These are phyloP conservation scores for Cheilosia vulpina DNA, from an alignment of 2,888 invertebrate genomes.

Conservation along the genomic window DNA sequence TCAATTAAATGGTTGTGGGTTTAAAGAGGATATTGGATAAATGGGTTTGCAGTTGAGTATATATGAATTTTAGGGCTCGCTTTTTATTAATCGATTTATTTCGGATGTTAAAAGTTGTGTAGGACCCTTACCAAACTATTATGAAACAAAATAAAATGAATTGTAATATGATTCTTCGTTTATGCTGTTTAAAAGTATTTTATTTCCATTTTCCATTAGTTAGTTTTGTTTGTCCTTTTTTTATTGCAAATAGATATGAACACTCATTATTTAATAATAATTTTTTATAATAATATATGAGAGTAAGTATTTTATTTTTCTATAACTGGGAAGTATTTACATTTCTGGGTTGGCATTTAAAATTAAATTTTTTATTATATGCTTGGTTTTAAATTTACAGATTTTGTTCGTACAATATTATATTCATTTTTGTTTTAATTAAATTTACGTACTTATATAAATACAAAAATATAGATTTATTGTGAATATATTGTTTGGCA, in stretches of 20 bases:
- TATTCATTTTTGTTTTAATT: too few relatives aligned
- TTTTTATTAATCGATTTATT: background rate
- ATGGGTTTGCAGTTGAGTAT: background rate
- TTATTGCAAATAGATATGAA: constrained; percentile 58
- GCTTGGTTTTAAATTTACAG: background rate
- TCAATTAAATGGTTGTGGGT: background rate
- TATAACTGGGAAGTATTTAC: constrained; percentile 37
- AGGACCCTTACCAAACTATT: background rate
- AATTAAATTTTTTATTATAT: background rate
- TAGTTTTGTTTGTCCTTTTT: background rate
- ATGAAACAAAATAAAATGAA: background rate
- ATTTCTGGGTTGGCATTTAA: constrained; percentile 4
- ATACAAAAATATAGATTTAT: too few relatives aligned
- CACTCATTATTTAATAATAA: constrained; percentile 45
- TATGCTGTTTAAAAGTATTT: constrained; percentile 45
- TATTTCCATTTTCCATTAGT: constrained; percentile 29
- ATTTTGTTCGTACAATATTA: too few relatives aligned
- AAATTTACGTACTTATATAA: too few relatives aligned
- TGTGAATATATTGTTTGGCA: too few relatives aligned
- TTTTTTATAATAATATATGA: constrained; percentile 6
- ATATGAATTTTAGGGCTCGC: background rate
- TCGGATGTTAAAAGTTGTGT: background rate
- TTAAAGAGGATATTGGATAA: background rate
- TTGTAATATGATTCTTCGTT: background rate
- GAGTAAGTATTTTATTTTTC: constrained; percentile 18